Percentiles rank a stretch among this genome's conserved stretches.
These are phyloP conservation scores for Sericinus montela DNA, from an alignment of 2,888 invertebrate genomes.

Conservation along the genomic window DNA sequence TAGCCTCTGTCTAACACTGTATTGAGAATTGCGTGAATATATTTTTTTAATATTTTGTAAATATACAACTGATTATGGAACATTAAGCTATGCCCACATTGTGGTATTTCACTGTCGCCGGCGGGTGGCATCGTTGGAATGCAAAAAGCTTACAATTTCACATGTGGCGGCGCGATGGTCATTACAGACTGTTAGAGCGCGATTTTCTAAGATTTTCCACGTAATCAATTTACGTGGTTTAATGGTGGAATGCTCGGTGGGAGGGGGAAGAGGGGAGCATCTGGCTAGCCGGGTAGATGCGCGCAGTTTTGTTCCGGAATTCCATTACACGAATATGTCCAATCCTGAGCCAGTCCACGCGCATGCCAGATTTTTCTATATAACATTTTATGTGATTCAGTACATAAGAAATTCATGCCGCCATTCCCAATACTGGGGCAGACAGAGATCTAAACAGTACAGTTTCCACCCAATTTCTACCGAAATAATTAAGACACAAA, in stretches of 20 bases:
- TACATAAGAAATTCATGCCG: too few relatives aligned
- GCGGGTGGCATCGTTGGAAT: slow-evolving; percentile 37
- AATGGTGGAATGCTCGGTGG: slow-evolving; percentile 45
- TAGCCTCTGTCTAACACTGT: too few relatives aligned
- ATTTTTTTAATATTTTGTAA: slow-evolving; percentile 14
- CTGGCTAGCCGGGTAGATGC: slow-evolving; percentile 61
- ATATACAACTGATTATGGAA: slow-evolving; percentile 9
- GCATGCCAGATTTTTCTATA: not conserved
- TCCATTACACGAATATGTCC: slow-evolving; percentile 72
- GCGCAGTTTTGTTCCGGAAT: slow-evolving; percentile 72
- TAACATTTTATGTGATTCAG: too few relatives aligned
- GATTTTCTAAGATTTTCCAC: slow-evolving; percentile 73
- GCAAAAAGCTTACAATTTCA: slow-evolving; percentile 53
- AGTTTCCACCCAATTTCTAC: too few relatives aligned
- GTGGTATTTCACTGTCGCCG: slow-evolving; percentile 6
- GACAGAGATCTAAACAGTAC: too few relatives aligned
- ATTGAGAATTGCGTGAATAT: too few relatives aligned
- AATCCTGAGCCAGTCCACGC: slow-evolving; percentile 34
- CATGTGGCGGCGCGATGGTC: slow-evolving; percentile 45
- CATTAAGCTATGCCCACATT: slow-evolving; percentile 11
- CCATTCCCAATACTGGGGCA: too few relatives aligned
- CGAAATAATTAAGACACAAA: too few relatives aligned
- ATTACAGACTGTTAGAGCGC: slow-evolving; percentile 54
- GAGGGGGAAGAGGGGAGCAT: slow-evolving; percentile 29
- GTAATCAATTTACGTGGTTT: slow-evolving; percentile 69